Conservation (phyloP, 2,797 vertebrate genomes). For the Eulemur coronatus region DNA sequence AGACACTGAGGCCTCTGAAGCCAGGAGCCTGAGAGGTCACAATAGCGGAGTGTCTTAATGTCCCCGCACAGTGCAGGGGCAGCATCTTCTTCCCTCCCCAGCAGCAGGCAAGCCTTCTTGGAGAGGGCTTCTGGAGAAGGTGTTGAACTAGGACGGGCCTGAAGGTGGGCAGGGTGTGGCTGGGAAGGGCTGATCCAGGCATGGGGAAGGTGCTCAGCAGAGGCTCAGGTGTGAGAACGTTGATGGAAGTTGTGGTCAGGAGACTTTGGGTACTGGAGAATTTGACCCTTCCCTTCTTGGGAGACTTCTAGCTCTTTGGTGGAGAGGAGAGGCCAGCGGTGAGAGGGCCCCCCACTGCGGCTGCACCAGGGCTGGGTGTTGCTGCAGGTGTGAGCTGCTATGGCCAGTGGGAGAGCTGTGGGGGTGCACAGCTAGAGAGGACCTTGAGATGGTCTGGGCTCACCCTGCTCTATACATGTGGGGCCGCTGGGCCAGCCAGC, state of each 20-base stretch:
- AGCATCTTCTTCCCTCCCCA: not conserved
- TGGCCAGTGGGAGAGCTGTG: too few relatives aligned
- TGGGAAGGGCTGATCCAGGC: not conserved
- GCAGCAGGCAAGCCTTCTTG: not conserved
- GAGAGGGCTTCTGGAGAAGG: not conserved
- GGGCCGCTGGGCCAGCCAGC: not conserved
- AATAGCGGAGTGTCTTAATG: fast-evolving
- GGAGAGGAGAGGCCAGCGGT: too few relatives aligned
- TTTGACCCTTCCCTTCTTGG: not conserved
- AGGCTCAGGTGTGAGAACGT: fast-evolving
- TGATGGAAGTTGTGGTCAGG: not conserved
- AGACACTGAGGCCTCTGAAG: not conserved
- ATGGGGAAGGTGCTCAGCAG: fast-evolving
- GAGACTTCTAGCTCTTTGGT: not conserved
- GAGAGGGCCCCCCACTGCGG: too few relatives aligned
- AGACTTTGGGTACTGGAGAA: not conserved
- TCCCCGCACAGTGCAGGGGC: not conserved
- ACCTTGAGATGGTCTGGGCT: not conserved
- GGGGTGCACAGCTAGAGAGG: not conserved
- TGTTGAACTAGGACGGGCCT: fast-evolving
- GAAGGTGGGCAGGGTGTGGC: fast-evolving
- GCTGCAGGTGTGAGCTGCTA: not conserved
- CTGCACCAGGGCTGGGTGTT: too few relatives aligned
- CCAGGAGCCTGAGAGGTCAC: not conserved
- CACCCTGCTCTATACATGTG: too few relatives aligned